Evolutionary conservation across 2,113 vertebrate species (phyloP), one percentile per base, ranked within the genome.

Genomic region (Gallinago undulata): DNA sequence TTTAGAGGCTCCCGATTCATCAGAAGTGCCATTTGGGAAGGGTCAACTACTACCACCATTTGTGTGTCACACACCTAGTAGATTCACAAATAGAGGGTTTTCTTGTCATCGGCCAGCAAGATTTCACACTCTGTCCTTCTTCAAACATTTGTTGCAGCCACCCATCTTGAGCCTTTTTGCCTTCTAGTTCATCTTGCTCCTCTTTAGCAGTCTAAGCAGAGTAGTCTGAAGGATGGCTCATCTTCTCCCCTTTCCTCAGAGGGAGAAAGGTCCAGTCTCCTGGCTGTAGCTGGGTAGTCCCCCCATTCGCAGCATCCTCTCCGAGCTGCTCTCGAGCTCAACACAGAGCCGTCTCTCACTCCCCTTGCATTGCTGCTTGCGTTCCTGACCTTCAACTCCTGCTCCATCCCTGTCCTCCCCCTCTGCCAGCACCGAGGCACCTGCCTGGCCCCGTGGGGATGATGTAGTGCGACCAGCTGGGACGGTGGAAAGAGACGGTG

Each of bases 391-490:
- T 96, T 96, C 95, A 84, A 84, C 80, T 92, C 7, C 4, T 35
- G 64, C 50, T 75, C 41, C 63, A 37, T 83, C 85, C 89, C 63
- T 80, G 55, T 56, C 67, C 72, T 88, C 63, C 53, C 25, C 33
- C 94, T 91, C 57, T 48, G 76, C 80, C 80, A 92, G 86, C 4
- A 0, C 31, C 1, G 3, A 30, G 72, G 84, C 91, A 56, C 91
- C 90, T 62, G 70, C 89, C 73, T 0, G 1, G 79, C 80, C 41
- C 86, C 55, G 56, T 10, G 0, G 93, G 84, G 73, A 91, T 91
- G 95, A 95, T 75, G 86, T 33, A 94, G 76, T 91, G 93, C 51
- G 41, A 77, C 94, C 96, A 87, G 93, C 93, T 91, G 95, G 69
- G 94, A 86, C 17, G n/a, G 72, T 3, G 3, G 30, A 84, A 87